phyloP scores from a whole-genome alignment of 30 jellyfish, hydroid and myxozoan species.

The Chrysaora quinquecirrha region DNA sequence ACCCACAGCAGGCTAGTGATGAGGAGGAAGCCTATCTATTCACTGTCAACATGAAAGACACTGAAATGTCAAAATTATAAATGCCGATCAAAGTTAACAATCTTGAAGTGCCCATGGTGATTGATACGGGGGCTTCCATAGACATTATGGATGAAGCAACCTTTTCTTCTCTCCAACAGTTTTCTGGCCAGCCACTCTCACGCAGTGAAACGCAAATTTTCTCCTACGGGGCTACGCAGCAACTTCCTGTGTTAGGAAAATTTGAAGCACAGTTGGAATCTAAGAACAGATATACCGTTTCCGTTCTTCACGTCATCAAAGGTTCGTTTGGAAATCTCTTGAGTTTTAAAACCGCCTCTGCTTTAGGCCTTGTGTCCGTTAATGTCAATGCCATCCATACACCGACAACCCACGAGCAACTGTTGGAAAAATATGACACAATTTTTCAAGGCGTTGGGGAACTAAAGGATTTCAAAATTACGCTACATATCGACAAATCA shows the following conservation, averaged over 20 bases:
- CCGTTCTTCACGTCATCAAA: slow-evolving; percentile 26
- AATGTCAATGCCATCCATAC: slow-evolving; percentile 12
- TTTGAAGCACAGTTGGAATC: slow-evolving; percentile 30
- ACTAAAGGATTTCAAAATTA: slow-evolving; percentile 20
- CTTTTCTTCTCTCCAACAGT: neutral
- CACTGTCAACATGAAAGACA: neutral
- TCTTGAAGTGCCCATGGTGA: too few relatives aligned
- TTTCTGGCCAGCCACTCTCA: neutral
- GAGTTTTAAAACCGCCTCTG: slow-evolving; percentile 33
- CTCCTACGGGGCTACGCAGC: slow-evolving; percentile 43
- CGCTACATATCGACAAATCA: slow-evolving; percentile 35
- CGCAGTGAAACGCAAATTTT: slow-evolving; percentile 6
- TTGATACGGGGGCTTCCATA: slow-evolving; percentile 41
- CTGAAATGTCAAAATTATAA: neutral
- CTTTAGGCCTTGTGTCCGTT: slow-evolving; percentile 26
- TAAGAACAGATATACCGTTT: neutral
- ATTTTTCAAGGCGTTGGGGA: slow-evolving; percentile 28
- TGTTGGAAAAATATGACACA: neutral
- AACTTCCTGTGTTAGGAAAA: slow-evolving; percentile 37
- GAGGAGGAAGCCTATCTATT: neutral
- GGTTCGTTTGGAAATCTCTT: slow-evolving; percentile 27
- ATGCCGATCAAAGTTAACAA: neutral
- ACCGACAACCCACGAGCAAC: slow-evolving; percentile 6
- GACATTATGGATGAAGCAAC: slow-evolving; percentile 34
- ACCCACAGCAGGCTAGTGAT: too few relatives aligned